phyloP scores from a whole-genome alignment of 2,113 vertebrate species.

The Delphinus delphis region DNA sequence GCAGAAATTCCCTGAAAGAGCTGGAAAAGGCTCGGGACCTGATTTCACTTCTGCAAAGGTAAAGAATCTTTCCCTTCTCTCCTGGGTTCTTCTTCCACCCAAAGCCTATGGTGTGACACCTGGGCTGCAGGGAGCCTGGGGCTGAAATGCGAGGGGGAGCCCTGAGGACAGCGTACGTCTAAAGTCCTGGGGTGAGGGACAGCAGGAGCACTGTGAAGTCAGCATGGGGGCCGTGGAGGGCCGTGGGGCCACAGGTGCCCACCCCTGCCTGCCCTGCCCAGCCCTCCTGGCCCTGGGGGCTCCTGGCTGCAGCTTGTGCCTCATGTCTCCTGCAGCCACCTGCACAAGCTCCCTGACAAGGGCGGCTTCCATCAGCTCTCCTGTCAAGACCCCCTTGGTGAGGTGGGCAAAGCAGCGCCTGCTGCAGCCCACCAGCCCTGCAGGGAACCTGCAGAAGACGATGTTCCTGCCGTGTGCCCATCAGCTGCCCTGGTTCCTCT shows the following conservation, averaged over 20 bases:
- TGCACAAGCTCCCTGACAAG: background rate
- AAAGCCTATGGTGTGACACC: too few species aligned
- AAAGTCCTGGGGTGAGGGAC: background rate
- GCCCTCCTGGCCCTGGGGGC: background rate
- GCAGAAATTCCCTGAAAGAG: background rate
- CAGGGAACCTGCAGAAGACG: background rate
- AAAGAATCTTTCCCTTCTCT: background rate
- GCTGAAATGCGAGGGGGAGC: background rate
- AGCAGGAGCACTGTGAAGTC: background rate
- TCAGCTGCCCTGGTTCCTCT: background rate
- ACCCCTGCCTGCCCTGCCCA: background rate
- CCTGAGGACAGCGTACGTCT: fast-evolving
- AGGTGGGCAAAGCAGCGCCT: background rate
- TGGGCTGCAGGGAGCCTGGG: background rate
- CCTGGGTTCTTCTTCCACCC: background rate
- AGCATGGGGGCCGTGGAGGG: fast-evolving
- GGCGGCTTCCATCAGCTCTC: background rate
- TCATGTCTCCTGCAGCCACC: background rate
- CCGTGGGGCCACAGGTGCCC: background rate
- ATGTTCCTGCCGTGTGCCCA: fast-evolving
- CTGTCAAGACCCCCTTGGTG: background rate
- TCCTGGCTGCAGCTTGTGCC: background rate
- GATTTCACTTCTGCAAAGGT: background rate
- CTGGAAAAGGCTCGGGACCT: background rate
- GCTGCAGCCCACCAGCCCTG: fast-evolving